A percentile compares a stretch with the other conserved stretches of the same genome.
phyloP scores from a whole-genome alignment of 1,140 invertebrate species.

The Drosophila serrata region DNA sequence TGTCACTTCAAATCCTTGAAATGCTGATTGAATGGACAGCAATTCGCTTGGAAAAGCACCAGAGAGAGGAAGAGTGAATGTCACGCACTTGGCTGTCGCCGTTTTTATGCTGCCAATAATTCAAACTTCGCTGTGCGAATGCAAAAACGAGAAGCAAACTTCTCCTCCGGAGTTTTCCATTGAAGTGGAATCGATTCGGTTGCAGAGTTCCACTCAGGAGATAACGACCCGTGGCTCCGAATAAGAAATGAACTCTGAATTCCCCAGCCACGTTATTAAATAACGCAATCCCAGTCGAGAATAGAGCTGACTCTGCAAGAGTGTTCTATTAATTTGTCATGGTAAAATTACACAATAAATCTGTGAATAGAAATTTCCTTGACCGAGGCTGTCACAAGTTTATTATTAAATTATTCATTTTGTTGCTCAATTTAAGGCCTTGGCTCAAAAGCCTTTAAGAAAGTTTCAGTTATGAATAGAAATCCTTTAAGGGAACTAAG shows the following conservation, averaged over 20 bases:
- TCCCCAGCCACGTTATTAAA: slow-evolving; percentile 50
- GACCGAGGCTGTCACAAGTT: slow-evolving; percentile 65
- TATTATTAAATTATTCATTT: slow-evolving; percentile 50
- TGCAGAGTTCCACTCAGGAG: slow-evolving; percentile 38
- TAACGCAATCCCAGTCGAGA: slow-evolving; percentile 23
- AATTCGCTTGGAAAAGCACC: slow-evolving; percentile 66
- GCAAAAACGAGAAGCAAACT: slow-evolving; percentile 67
- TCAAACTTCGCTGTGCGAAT: slow-evolving; percentile 64
- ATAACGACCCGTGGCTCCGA: slow-evolving; percentile 30
- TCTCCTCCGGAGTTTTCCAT: slow-evolving; percentile 16
- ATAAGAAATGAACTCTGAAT: slow-evolving; percentile 56
- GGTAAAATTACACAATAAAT: slow-evolving; percentile 67
- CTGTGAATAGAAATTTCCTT: slow-evolving; percentile 41
- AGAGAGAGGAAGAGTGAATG: slow-evolving; percentile 13
- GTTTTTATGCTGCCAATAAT: slow-evolving; percentile 80
- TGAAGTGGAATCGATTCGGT: slow-evolving; percentile 63
- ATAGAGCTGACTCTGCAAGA: slow-evolving; percentile 19
- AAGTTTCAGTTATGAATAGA: slow-evolving; percentile 39
- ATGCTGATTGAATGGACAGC: slow-evolving; percentile 80
- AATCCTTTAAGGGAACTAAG: slow-evolving; percentile 20
- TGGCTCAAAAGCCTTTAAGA: slow-evolving; percentile 4
- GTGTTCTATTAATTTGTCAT: slow-evolving; percentile 72
- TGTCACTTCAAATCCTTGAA: slow-evolving; percentile 77
- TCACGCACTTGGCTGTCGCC: slow-evolving; percentile 77
- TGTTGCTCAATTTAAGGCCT: slow-evolving; percentile 12